These are phyloP conservation scores for Yponomeuta cagnagella DNA, from an alignment of 2,888 invertebrate species.

Conservation along the genomic window DNA sequence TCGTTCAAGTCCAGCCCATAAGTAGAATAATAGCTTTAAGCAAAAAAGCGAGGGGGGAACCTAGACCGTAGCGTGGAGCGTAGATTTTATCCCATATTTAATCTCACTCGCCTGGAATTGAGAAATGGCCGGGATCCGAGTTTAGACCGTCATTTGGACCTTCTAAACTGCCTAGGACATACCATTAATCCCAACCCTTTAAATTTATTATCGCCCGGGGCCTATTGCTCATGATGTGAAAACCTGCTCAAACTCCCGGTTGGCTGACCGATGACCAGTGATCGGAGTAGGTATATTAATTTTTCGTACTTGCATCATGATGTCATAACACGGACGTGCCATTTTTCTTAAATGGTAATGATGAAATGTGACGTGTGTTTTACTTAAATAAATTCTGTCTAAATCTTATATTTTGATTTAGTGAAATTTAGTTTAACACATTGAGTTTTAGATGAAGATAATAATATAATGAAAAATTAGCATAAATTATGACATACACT, in stretches of 20 bases:
- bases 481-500: no score
- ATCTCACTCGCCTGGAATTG: constrained; percentile 2
- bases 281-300: no score
- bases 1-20: neutral
- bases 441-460: no score
- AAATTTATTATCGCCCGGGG: constrained; percentile 6
- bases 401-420: neutral
- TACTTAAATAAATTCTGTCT: no score
- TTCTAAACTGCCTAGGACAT: neutral
- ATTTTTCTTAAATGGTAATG: no score
- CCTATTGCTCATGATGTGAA: neutral
- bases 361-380: no score
- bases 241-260: neutral
- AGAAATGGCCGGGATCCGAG: constrained; percentile 7
- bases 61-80: neutral
- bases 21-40: constrained; percentile 4
- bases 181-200: constrained; percentile 11
- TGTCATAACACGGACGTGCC: no score
- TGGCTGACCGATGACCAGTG: neutral
- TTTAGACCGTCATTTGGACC: constrained; percentile 9
- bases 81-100: constrained; percentile 13
- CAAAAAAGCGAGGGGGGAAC: neutral
- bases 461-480: no score
- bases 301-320: no score
- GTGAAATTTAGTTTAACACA: no score